Percentiles rank a stretch among this genome's conserved stretches.
Evolutionary conservation across 2,797 vertebrate species (phyloP).

Genomic region (Neosilurus mollespiculum): DNA sequence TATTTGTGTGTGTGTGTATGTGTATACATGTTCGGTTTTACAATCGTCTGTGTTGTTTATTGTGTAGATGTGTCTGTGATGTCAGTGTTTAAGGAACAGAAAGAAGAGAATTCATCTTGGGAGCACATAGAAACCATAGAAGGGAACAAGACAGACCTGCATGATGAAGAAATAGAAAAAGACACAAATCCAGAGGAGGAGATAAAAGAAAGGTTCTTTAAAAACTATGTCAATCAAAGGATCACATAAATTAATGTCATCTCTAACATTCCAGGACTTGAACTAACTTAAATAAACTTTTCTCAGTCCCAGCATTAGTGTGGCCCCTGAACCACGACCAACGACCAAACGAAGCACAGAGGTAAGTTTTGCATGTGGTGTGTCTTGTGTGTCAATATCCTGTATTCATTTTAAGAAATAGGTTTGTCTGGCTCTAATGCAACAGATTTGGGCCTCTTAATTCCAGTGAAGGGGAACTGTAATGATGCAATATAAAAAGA

Average conservation of each 20-base stretch:
- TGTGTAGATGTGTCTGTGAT: conserved; percentile 61
- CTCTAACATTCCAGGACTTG: neutral
- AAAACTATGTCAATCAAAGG: neutral
- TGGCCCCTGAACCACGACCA: conserved; percentile 45
- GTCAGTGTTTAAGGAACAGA: conserved; percentile 62
- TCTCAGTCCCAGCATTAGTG: conserved; percentile 42
- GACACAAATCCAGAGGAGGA: conserved; percentile 45
- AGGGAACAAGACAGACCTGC: neutral
- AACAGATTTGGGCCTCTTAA: too few species aligned
- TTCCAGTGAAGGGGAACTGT: too few species aligned
- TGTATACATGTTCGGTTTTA: neutral
- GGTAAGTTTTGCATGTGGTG: conserved; percentile 41
- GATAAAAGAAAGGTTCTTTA: conserved; percentile 53
- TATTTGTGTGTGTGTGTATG: too few species aligned
- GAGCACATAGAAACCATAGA: conserved; percentile 1
- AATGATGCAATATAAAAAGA: too few species aligned
- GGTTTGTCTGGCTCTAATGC: neutral
- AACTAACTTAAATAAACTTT: neutral
- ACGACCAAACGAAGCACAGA: conserved; percentile 46
- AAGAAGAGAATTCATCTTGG: conserved; percentile 35
- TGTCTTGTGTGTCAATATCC: neutral
- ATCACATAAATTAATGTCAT: neutral
- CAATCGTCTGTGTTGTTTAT: neutral
- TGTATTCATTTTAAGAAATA: neutral
- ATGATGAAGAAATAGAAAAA: conserved; percentile 43